Percentiles rank a stretch among this genome's conserved stretches.
phyloP scores from a whole-genome alignment of 1,140 invertebrate species.

The Argopecten irradians region DNA sequence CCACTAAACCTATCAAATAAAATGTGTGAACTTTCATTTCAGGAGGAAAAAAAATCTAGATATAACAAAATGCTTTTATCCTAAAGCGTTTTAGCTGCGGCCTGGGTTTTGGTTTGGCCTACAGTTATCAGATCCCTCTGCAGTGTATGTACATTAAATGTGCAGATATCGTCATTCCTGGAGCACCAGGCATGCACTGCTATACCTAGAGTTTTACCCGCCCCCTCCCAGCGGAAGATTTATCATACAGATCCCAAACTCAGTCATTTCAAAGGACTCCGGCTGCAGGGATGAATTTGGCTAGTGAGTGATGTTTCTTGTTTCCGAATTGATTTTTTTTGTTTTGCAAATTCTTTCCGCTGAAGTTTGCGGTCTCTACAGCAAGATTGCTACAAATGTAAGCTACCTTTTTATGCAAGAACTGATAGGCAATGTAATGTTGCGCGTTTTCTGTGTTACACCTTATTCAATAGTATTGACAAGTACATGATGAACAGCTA shows the following conservation, averaged over 20 bases:
- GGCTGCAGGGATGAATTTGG: background rate
- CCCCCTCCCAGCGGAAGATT: background rate
- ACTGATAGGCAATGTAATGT: background rate
- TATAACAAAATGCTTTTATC: constrained; percentile 8
- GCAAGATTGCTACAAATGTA: background rate
- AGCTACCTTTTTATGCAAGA: background rate
- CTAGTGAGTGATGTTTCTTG: background rate
- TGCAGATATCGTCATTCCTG: background rate
- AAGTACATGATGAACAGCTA: background rate
- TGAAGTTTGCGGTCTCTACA: background rate
- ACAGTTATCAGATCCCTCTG: background rate
- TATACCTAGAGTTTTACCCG: background rate
- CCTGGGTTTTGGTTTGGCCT: background rate
- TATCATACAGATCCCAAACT: background rate
- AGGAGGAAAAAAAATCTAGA: background rate
- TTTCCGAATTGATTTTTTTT: background rate
- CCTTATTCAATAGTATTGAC: background rate
- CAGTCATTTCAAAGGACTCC: background rate
- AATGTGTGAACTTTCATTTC: constrained; percentile 17
- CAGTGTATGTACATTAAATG: constrained; percentile 10
- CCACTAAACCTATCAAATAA: background rate
- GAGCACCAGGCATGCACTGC: background rate
- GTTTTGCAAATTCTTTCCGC: background rate
- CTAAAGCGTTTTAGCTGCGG: background rate
- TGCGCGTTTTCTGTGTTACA: background rate